These are phyloP conservation scores for Pocillopora damicornis DNA, from an alignment of 64 coral and sea anemone genomes.

Conservation along the genomic window DNA sequence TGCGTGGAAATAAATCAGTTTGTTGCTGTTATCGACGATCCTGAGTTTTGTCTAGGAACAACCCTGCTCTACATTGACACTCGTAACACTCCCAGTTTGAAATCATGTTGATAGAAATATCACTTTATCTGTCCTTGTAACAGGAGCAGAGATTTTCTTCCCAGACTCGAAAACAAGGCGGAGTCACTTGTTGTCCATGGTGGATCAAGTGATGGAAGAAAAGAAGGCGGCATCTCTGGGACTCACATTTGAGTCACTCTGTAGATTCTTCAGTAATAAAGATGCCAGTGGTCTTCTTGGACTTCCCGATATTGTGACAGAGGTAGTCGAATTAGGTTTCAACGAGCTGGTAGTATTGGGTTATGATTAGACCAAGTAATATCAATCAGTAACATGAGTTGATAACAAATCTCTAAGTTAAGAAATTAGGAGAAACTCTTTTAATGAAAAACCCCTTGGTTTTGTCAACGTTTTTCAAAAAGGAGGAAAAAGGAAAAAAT, in stretches of 20 bases:
- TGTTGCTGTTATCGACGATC: too few species aligned
- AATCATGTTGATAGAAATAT: background rate
- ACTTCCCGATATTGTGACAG: conserved; percentile 67
- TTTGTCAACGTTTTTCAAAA: too few species aligned
- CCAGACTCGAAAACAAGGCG: conserved; percentile 86
- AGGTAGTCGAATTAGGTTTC: conserved; percentile 10
- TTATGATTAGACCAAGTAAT: background rate
- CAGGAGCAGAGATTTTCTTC: conserved; percentile 95
- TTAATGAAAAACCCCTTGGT: too few species aligned
- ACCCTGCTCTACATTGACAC: too few species aligned
- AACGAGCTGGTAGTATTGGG: background rate
- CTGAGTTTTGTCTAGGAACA: too few species aligned
- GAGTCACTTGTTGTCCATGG: conserved; percentile 90
- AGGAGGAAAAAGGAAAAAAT: too few species aligned
- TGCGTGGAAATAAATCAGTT: too few species aligned
- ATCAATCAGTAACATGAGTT: background rate
- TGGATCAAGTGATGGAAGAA: conserved; percentile 96
- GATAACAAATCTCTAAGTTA: too few species aligned
- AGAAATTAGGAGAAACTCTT: too few species aligned
- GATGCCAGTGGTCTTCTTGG: conserved; percentile 95
- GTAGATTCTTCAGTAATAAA: conserved; percentile 96
- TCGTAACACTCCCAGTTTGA: background rate
- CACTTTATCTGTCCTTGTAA: background rate
- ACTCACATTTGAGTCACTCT: conserved; percentile 94
- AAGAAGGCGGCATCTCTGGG: conserved; percentile 79